These are phyloP conservation scores for Melanotaenia boesemani DNA, from an alignment of 2,797 vertebrate genomes.

Conservation along the genomic window DNA sequence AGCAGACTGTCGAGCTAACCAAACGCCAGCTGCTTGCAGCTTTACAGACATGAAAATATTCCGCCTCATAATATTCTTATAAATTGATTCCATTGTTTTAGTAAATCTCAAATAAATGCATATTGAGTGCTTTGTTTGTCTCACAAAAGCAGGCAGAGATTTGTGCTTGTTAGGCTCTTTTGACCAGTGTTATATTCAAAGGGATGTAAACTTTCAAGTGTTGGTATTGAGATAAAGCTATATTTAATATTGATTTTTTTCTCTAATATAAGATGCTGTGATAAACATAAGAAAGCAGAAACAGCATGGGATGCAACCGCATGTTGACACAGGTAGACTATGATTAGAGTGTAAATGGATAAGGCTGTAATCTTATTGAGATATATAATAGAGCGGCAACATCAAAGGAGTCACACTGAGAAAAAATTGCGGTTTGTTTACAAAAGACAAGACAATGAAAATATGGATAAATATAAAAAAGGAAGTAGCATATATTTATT, in stretches of 20 bases:
- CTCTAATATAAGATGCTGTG: constrained; percentile 48
- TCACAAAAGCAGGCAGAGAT: constrained; percentile 1
- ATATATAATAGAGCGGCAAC: constrained; percentile 35
- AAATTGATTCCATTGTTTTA: background rate
- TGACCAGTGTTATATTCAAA: constrained; percentile 15
- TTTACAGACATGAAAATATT: background rate
- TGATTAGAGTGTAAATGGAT: constrained; percentile 60
- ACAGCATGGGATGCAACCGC: constrained; percentile 38
- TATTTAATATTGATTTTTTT: constrained; percentile 58
- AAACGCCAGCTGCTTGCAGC: background rate
- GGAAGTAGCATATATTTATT: constrained; percentile 57
- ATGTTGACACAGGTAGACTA: constrained; percentile 41
- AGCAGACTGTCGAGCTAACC: background rate
- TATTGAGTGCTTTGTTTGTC: background rate
- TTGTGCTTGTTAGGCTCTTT: constrained; percentile 3
- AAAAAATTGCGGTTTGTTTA: constrained; percentile 48
- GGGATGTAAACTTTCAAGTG: constrained; percentile 14
- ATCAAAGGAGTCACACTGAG: constrained; percentile 15
- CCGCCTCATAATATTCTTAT: background rate
- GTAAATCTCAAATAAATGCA: constrained; percentile 6
- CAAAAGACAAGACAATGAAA: constrained; percentile 38
- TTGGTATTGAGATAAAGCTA: constrained; percentile 16
- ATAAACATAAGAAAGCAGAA: constrained; percentile 49
- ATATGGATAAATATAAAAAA: constrained; percentile 58
- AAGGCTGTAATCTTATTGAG: constrained; percentile 29